Conservation (phyloP, 2,888 invertebrate species). For the Thumatha senex region DNA sequence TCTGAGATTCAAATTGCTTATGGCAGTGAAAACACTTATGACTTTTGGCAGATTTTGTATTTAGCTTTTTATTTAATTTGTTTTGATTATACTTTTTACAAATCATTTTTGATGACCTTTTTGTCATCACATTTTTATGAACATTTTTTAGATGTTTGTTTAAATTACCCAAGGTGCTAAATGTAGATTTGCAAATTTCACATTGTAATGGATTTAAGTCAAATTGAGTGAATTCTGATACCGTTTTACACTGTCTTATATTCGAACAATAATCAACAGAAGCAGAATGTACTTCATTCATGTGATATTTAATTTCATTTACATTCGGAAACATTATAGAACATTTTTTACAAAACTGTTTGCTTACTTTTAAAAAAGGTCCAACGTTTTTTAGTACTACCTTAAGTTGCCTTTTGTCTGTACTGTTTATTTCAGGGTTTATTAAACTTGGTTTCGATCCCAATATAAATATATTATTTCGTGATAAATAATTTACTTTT, state of each 20-base stretch:
- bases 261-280: not conserved
- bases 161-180: constrained; percentile 30
- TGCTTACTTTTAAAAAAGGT: constrained; percentile 45
- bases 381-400: constrained; percentile 48
- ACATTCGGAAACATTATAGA: constrained; percentile 54
- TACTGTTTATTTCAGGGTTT: constrained; percentile 9
- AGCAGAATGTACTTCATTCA: constrained; percentile 23
- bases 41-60: constrained; percentile 10
- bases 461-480: constrained; percentile 52
- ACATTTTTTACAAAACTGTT: constrained; percentile 58
- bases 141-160: constrained; percentile 38
- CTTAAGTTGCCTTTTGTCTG: constrained; percentile 29
- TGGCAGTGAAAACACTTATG: constrained; percentile 61
- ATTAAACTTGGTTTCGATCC: constrained; percentile 48
- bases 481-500: constrained; percentile 6
- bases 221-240: not conserved
- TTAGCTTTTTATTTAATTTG: constrained; percentile 4
- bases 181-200: constrained; percentile 34
- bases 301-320: constrained; percentile 29
- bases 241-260: not conserved
- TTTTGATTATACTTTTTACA: not conserved
- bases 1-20: constrained; percentile 46
- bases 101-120: not conserved
- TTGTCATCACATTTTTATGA: constrained; percentile 17
- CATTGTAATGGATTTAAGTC: constrained; percentile 29